phyloP scores from a whole-genome alignment of 2,797 vertebrate genomes.

The Vireo griseus region DNA sequence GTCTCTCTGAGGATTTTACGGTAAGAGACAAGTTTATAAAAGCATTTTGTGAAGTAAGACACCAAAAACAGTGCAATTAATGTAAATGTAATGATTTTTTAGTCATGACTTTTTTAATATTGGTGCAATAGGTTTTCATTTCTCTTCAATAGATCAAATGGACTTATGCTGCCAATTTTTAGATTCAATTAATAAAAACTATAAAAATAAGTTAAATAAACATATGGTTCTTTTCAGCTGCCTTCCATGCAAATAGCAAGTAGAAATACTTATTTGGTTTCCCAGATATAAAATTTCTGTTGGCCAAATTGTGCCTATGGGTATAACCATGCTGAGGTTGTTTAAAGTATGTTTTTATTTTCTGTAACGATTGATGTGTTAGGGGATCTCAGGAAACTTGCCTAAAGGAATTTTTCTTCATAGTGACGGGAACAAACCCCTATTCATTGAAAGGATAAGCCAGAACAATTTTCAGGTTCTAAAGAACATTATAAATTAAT shows the following conservation, averaged over 20 bases:
- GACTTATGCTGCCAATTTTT: background rate
- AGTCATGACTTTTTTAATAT: background rate
- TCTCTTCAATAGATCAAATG: background rate
- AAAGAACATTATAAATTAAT: background rate
- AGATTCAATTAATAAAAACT: background rate
- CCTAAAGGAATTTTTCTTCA: background rate
- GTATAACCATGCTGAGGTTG: background rate
- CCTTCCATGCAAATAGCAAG: background rate
- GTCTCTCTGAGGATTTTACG: background rate
- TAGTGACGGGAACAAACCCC: background rate
- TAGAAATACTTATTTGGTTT: background rate
- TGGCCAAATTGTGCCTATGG: background rate
- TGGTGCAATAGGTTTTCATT: background rate
- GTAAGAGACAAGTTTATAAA: background rate
- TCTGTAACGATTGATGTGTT: background rate
- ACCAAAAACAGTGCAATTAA: background rate
- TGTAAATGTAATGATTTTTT: background rate
- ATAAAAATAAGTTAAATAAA: background rate
- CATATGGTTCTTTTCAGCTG: background rate
- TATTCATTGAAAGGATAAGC: background rate
- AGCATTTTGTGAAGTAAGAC: background rate
- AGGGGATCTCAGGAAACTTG: background rate
- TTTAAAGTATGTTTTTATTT: conserved; percentile 20
- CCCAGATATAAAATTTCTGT: background rate
- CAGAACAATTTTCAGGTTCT: background rate